Evolutionary conservation across 2,888 invertebrate species (phyloP).

Genomic region (Dasypolia templi): DNA sequence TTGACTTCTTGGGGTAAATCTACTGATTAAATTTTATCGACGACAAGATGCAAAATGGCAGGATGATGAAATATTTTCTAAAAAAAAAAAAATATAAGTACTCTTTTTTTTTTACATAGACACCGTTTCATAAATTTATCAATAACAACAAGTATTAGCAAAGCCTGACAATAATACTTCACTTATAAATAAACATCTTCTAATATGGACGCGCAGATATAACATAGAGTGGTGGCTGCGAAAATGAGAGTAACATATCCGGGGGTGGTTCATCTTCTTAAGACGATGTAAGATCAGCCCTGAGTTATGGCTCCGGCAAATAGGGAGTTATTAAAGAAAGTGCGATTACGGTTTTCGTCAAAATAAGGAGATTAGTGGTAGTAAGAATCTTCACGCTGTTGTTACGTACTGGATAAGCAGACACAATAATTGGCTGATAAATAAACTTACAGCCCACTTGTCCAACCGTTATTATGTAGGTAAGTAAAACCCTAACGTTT

Average conservation of each 20-base stretch:
- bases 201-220: conserved; percentile 76
- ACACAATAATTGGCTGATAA: not conserved
- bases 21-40: not conserved
- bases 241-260: conserved; percentile 80
- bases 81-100: too few species aligned
- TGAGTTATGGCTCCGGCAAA: conserved; percentile 82
- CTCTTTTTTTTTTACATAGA: too few species aligned
- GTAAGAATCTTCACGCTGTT: conserved; percentile 8
- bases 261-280: conserved; percentile 84
- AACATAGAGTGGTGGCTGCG: conserved; percentile 71
- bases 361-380: conserved; percentile 45
- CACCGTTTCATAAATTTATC: too few species aligned
- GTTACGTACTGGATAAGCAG: not conserved
- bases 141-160: too few species aligned
- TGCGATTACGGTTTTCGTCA: conserved; percentile 59
- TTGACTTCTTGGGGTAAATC: conserved; percentile 1
- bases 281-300: conserved; percentile 85
- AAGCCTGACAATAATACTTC: not conserved
- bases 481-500: not conserved
- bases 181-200: conserved; percentile 7
- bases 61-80: not conserved
- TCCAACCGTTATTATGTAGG: not conserved
- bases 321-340: conserved; percentile 81
- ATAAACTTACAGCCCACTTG: not conserved
- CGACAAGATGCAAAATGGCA: not conserved